Conservation (phyloP, 2,113 vertebrate species). For the Meleagris gallopavo region DNA sequence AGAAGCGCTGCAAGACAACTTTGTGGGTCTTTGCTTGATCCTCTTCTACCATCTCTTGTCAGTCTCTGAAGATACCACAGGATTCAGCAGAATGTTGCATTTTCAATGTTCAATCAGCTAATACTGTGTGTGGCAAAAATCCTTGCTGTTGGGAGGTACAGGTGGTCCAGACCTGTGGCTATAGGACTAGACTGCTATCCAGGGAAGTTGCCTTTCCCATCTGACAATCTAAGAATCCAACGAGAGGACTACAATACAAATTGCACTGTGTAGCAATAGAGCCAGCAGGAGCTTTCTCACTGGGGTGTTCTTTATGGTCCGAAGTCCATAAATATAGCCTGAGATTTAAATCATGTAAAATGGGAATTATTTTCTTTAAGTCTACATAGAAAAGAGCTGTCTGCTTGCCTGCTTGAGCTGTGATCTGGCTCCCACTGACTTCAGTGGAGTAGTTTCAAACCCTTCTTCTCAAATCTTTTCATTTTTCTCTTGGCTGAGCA, state of each 20-base stretch:
- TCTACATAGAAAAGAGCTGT: not conserved
- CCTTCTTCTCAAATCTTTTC: slow-evolving; percentile 30
- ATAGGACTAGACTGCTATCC: not conserved
- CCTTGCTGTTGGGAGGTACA: not conserved
- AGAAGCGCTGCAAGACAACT: not conserved
- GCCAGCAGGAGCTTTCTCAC: not conserved
- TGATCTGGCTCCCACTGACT: not conserved
- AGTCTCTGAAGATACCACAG: not conserved
- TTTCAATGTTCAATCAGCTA: not conserved
- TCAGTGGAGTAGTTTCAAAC: slow-evolving; percentile 9
- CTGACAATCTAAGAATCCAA: not conserved
- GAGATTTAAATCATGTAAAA: slow-evolving; percentile 26
- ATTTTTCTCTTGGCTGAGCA: slow-evolving; percentile 62
- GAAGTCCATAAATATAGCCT: not conserved
- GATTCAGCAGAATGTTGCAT: not conserved
- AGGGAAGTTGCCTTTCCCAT: not conserved
- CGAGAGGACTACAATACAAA: not conserved
- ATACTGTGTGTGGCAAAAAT: not conserved
- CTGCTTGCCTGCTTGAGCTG: not conserved
- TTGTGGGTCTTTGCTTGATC: not conserved
- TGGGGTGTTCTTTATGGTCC: not conserved
- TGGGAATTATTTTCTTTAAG: slow-evolving; percentile 9
- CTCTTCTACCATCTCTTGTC: not conserved
- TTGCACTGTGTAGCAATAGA: not conserved
- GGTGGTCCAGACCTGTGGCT: slow-evolving; percentile 30